Evolutionary conservation across 64 coral and sea anemone genomes (phyloP), one percentile per base, ranked within the genome.

Genomic region (Catalaphyllia jardinei): DNA sequence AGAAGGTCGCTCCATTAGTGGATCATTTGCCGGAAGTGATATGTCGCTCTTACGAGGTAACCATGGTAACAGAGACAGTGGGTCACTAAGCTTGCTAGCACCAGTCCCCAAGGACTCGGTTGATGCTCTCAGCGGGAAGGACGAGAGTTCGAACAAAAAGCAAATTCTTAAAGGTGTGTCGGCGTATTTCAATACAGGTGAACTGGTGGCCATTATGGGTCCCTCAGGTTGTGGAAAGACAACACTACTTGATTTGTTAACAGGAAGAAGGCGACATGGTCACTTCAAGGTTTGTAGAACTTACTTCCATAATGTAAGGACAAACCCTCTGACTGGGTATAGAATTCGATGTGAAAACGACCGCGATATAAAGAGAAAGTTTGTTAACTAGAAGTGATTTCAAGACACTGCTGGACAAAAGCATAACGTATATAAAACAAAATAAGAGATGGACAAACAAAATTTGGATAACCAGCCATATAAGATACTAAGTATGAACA

Each of bases 101-200:
- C 62, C 62, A 84, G 39, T 49, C 35, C 25, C 62, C 24, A 29
- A 50, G 5, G 81, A 84, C 25, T 19, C 62, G 18, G 50, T 31
- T 20, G 62, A 84, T 35, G 61, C 27, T 33, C 0, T 10, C 9
- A 13, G 15, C 15, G 59, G 39, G 79, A 18, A 4, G 28, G 29
- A 8, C 14, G 63, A 28, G 18, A 13, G 18, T 11, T 10, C 63
- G 9, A 14, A 60, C 2, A 84, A 35, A 49, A 85, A 85, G 81
- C 60, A 51, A 24, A 85, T 85, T 71, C 63, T 85, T 10, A 85
- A 85, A 51, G 35, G 63, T 51, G 81, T 85, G 38, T 85, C 81
- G 62, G 81, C 81, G 10, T 85, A 71, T 50, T 85, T 85, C 63
- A 85, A 85, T 35, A 85, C 81, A 6, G 81, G 81, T 27, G 81